Base-by-base conservation (phyloP, 2,888 invertebrate species). In the Osedax fenrisi region DNA sequence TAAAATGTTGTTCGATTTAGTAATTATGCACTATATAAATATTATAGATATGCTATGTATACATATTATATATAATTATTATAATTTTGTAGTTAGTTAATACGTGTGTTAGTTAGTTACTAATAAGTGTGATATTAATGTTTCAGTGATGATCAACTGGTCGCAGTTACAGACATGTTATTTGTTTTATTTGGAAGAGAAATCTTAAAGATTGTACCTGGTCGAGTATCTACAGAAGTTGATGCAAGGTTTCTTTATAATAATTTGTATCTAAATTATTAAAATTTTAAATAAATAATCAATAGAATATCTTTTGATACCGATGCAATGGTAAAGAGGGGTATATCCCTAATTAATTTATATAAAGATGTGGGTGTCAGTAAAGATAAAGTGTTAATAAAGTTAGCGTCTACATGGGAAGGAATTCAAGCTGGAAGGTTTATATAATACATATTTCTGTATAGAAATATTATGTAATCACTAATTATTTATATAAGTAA, bases 381-480 rank as follows among this genome's bases (percentile, higher is more conserved):
- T 74, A 96, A 94, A 83, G 92, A 97, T 21, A 89, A 98, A 74
- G 90, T 99, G 83, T 88, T 99, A 23, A 97, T 99, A 79, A 99
- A 99, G 86, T 87, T 99, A 78, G 94, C 96, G 0, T 94, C 96
- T 0, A 97, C 98, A 0, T 99, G 98, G 98, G 98, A 99, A 87
- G 97, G 98, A 26, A 96, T 98, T 78, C 92, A 96, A 86, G 97
- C 97, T 27, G 98, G 95, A 24, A 91, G 89, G 92, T 92, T 41
- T 41, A 10, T 10, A 41, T 41, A 87, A 86, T 87, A n/a, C n/a
- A n/a, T 79, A 5, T 17, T 26, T 25, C 56, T n/a, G n/a, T n/a
- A n/a, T n/a, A n/a, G n/a, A n/a, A n/a, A n/a, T n/a, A n/a, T n/a
- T n/a, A n/a, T n/a, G n/a, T n/a, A n/a, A n/a, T n/a, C n/a, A n/a